Evolutionary conservation across 2,888 invertebrate genomes (phyloP).

Genomic region (Odontocerum albicorne): DNA sequence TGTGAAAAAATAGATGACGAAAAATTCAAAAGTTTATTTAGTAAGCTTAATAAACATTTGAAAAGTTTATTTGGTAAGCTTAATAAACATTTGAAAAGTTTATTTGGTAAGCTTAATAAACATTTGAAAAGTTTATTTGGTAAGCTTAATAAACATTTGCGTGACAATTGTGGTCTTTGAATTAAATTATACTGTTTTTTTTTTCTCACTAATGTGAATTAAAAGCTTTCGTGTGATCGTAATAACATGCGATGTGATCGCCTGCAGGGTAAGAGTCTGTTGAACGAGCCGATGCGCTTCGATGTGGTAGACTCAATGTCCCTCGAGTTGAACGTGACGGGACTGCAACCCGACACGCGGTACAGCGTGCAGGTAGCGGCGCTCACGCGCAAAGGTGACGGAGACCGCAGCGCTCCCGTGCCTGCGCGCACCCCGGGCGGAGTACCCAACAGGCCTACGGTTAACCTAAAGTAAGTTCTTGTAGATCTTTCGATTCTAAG

Average conservation of each 20-base stretch:
- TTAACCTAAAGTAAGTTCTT: constrained; percentile 76
- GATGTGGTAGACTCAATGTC: constrained; percentile 81
- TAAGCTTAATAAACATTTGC: too few species aligned
- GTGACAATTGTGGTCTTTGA: too few species aligned
- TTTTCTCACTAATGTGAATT: background rate
- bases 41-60: too few species aligned
- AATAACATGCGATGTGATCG: background rate
- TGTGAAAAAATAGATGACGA: too few species aligned
- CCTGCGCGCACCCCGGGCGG: constrained; percentile 91
- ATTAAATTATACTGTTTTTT: too few species aligned
- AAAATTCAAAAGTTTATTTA: too few species aligned
- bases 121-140: too few species aligned
- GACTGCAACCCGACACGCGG: constrained; percentile 91
- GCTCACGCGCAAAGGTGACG: constrained; percentile 95
- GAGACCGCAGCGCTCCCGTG: constrained; percentile 85
- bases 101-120: too few species aligned
- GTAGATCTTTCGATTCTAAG: too few species aligned
- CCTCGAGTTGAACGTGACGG: constrained; percentile 80
- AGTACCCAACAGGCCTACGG: constrained; percentile 82
- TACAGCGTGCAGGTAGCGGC: constrained; percentile 96
- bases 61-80: too few species aligned
- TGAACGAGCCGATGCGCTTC: constrained; percentile 85
- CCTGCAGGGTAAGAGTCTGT: constrained; percentile 71
- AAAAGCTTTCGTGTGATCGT: background rate
- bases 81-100: too few species aligned